A percentile compares a stretch with the other conserved stretches of the same genome.
phyloP scores from a whole-genome alignment of 23 tunicate genomes.

The Diplosoma virens region DNA sequence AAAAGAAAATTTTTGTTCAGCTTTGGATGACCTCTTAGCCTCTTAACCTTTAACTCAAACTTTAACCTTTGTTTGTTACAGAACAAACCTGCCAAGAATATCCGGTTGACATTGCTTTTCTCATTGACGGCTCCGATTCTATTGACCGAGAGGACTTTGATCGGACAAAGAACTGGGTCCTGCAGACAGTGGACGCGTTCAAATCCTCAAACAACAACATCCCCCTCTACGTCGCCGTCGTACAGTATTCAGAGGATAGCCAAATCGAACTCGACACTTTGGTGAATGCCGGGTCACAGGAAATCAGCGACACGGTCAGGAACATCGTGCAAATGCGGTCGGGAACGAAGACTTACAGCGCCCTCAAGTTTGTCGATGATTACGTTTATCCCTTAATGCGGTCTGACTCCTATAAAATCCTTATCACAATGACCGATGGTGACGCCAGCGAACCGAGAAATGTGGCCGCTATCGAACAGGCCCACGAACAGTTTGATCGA shows the following conservation, averaged over 20 bases:
- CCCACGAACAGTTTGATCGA: conserved; percentile 48
- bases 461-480: conserved; percentile 54
- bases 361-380: conserved; percentile 54
- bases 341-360: conserved; percentile 86
- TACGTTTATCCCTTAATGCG: conserved; percentile 55
- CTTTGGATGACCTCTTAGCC: no score
- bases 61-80: no score
- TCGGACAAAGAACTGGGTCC: conserved; percentile 61
- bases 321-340: conserved; percentile 68
- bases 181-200: conserved; percentile 61
- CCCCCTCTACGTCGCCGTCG: conserved; percentile 57
- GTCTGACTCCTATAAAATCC: conserved; percentile 52
- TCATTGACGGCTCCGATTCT: conserved; percentile 87
- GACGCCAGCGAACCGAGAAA: conserved; percentile 80
- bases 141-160: conserved; percentile 76
- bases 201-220: conserved; percentile 20
- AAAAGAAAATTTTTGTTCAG: no score
- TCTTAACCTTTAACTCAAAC: no score
- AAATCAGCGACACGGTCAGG: conserved; percentile 28
- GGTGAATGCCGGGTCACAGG: conserved; percentile 13
- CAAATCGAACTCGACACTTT: conserved; percentile 41
- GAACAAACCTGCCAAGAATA: conserved; percentile 51
- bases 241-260: conserved; percentile 72
- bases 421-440: conserved; percentile 92
- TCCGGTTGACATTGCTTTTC: conserved; percentile 79